phyloP scores from a whole-genome alignment of 1,140 invertebrate genomes.

The Achroia grisella region DNA sequence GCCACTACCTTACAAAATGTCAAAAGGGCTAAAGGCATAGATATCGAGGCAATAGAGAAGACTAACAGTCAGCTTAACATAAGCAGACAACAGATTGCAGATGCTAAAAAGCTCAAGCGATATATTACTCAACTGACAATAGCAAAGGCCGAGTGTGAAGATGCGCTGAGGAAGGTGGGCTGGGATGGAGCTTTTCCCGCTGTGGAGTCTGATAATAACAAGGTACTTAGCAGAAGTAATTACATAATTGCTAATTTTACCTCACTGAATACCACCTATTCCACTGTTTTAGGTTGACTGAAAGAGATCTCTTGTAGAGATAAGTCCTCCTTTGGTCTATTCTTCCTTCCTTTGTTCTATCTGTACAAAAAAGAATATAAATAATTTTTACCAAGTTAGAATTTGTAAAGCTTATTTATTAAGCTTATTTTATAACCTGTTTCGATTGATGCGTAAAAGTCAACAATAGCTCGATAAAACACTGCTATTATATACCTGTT shows the following conservation, averaged over 20 bases:
- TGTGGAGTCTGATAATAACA: conserved; percentile 58
- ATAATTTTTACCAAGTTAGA: too few species aligned
- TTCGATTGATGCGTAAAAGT: too few species aligned
- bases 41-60: conserved; percentile 80
- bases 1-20: conserved; percentile 92
- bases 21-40: conserved; percentile 87
- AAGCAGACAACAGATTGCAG: conserved; percentile 80
- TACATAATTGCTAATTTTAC: too few species aligned
- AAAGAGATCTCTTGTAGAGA: too few species aligned
- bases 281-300: too few species aligned
- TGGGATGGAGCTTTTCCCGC: conserved; percentile 84
- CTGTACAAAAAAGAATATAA: too few species aligned
- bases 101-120: conserved; percentile 81
- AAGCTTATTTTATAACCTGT: too few species aligned
- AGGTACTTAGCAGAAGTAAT: conserved; percentile 27
- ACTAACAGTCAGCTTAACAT: conserved; percentile 47
- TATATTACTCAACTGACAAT: conserved; percentile 89
- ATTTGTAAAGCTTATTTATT: too few species aligned
- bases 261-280: too few species aligned
- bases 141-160: conserved; percentile 89
- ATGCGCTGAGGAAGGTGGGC: conserved; percentile 82
- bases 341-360: too few species aligned
- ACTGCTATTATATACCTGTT: background rate
- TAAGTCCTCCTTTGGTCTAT: too few species aligned
- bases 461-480: too few species aligned